A percentile compares a stretch with the other conserved stretches of the same genome.
phyloP scores from a whole-genome alignment of 2,113 vertebrate species.

The Cacatua alba region DNA sequence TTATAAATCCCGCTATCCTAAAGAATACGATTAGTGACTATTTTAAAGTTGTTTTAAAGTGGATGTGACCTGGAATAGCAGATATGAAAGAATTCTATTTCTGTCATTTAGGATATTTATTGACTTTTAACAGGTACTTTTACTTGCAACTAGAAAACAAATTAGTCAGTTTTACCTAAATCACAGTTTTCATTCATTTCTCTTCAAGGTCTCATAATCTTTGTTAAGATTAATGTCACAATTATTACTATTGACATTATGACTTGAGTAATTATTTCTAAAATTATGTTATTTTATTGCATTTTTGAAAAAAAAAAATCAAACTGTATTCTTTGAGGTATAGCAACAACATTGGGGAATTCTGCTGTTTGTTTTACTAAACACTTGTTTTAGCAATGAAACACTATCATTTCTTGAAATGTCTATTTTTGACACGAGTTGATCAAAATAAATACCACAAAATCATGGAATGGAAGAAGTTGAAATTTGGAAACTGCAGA shows the following conservation, averaged over 20 bases:
- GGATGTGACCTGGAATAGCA: background rate
- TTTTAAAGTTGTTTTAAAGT: constrained; percentile 1
- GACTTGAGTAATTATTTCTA: background rate
- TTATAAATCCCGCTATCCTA: background rate
- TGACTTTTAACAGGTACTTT: background rate
- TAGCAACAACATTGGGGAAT: background rate
- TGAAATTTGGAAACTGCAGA: background rate
- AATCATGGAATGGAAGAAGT: background rate
- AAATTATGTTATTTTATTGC: background rate
- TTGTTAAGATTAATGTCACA: background rate
- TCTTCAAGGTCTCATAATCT: background rate
- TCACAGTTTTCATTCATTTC: background rate
- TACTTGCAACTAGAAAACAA: background rate
- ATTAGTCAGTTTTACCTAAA: background rate
- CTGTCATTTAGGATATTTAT: background rate
- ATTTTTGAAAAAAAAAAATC: background rate
- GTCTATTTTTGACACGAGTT: background rate
- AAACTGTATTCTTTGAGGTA: background rate
- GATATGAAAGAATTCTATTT: background rate
- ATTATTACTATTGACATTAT: background rate
- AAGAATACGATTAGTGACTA: background rate
- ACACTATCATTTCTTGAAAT: background rate
- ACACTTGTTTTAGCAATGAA: background rate
- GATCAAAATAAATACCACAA: background rate
- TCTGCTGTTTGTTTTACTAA: background rate